Evolutionary conservation across 2,888 invertebrate genomes (phyloP).

Genomic region (Erannis defoliaria): DNA sequence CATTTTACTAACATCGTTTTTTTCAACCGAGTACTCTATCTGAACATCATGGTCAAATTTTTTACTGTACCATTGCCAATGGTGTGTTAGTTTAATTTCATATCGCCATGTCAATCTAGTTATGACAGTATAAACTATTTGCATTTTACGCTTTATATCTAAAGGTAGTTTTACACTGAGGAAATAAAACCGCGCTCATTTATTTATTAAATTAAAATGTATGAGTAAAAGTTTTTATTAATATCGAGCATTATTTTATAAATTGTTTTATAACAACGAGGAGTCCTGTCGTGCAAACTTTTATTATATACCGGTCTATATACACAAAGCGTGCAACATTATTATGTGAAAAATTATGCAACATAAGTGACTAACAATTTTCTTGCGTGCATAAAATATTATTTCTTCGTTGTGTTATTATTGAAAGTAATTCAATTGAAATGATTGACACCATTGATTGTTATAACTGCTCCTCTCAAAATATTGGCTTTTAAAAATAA

Average conservation of each 20-base stretch:
- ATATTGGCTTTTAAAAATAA: slow-evolving; percentile 7
- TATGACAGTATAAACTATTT: slow-evolving; percentile 31
- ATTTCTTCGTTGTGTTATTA: background rate
- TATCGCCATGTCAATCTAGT: slow-evolving; percentile 35
- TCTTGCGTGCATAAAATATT: background rate
- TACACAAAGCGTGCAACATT: background rate
- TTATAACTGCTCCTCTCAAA: background rate
- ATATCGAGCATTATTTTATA: too few species aligned
- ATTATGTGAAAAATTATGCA: slow-evolving; percentile 1
- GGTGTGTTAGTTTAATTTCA: slow-evolving; percentile 12
- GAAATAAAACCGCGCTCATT: background rate
- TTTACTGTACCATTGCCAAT: slow-evolving; percentile 15
- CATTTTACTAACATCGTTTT: slow-evolving; percentile 8
- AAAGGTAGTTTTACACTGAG: slow-evolving; percentile 12
- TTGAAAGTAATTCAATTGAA: slow-evolving; percentile 11
- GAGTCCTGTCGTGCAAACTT: too few species aligned
- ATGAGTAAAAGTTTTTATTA: too few species aligned
- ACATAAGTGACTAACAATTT: background rate
- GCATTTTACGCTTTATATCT: slow-evolving; percentile 11
- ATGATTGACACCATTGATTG: slow-evolving; percentile 10
- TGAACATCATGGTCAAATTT: slow-evolving; percentile 8
- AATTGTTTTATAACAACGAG: background rate
- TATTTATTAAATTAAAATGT: too few species aligned
- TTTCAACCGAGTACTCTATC: background rate
- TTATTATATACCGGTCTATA: too few species aligned